Base-by-base conservation (phyloP, 1,140 invertebrate species). In the Listronotus bonariensis region DNA sequence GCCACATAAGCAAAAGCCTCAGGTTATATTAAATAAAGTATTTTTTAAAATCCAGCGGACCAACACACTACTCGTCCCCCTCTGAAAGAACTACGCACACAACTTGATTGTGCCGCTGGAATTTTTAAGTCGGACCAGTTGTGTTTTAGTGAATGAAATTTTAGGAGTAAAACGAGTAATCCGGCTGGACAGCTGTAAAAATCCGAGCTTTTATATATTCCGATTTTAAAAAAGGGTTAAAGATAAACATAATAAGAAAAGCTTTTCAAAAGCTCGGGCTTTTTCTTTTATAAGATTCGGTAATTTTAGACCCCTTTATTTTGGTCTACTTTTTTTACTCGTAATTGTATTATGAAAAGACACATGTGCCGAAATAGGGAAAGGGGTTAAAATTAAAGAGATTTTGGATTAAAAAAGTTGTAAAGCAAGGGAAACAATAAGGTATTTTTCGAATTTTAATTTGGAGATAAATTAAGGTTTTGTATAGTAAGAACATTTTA, bases 161-260 rank as follows among this genome's bases (percentile, higher is more conserved):
- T 46, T 46, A 5, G 5, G 14, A 15, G 9, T 40, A 12, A 15
- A 40, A 7, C 7, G 17, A 32, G 6, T 26, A 5, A 18, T 48
- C 46, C 5, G 12, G 26, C 32, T 51, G 58, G 46, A 9, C 46
- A 17, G 48, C 45, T 51, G 45, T 40, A 31, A 49, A 31, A 48
- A 18, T 40, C 36, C 20, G 42, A 46, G 45, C 45, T 64, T 26
- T 42, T 57, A 49, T 51, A 32, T 63, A 64, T 64, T 64, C 52
- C 41, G 61, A 64, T 64, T 64, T 64, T 64, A 64, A 64, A 64
- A 64, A 64, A 64, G 61, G 61, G 61, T 64, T 64, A 57, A 64
- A 64, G 61, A 64, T 64, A 64, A 64, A n/a, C n/a, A n/a, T n/a
- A n/a, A 64, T 64, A 64, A 64, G 61, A 56, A 57, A 52, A 36